Base-by-base conservation (phyloP, 2,888 invertebrate genomes). In the Rotaria socialis region DNA sequence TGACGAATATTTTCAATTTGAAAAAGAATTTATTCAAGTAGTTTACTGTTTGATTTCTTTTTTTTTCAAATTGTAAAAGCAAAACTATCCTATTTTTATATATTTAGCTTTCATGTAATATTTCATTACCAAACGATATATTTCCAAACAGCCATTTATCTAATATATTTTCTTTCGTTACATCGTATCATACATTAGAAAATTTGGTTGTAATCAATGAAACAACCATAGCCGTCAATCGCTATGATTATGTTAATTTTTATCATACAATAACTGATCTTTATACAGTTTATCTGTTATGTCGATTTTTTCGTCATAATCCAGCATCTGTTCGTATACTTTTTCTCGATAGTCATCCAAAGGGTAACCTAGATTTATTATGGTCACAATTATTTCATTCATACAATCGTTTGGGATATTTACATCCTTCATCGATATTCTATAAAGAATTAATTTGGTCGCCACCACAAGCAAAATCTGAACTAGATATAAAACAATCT, bases 261-360 rank as follows among this genome's bases (percentile, higher is more conserved):
- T 90, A 90, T 86, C 90, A 90, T 85, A 89, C 90, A 0, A 89
- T 90, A 88, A 89, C 89, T 0, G 90, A 90, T 87, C 89, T 88
- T 87, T 90, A 89, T 88, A 89, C 89, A 86, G 89, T 89, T 6
- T 90, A 89, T 85, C 87, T 90, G 11, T 88, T 89, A 87, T 87
- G 88, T 84, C 87, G 88, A 27, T 87, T 89, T 16, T 89, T 89
- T 55, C 86, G 88, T 58, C 84, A 88, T 27, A 84, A 88, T 19
- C 89, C 89, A 7, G 87, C 88, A n/a, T 86, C 89, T 24, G 88
- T 89, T 0, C 89, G 89, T 41, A 89, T 91, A 24, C 87, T 91
- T 27, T 88, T 89, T 85, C 88, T 90, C n/a, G 91, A 91, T 87
- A 89, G 89, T 6, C 91, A 91, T 87, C 91, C 91, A 0, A 75